phyloP scores from a whole-genome alignment of 2,113 vertebrate species.

The Acrocephalus kingi region DNA sequence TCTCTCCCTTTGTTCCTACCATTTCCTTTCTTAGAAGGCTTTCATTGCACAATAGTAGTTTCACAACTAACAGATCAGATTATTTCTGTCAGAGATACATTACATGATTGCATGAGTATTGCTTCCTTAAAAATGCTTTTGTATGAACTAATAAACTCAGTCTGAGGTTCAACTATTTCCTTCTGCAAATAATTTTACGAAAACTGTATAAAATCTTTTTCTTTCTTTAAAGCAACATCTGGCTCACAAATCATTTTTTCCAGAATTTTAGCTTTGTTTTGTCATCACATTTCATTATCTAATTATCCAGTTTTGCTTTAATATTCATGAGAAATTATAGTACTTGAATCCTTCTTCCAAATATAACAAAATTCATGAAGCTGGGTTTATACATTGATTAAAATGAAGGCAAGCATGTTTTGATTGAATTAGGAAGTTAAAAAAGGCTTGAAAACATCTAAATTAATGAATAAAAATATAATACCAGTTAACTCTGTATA shows the following conservation, averaged over 20 bases:
- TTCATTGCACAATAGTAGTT: background rate
- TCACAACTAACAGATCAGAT: background rate
- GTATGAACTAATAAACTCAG: background rate
- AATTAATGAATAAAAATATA: conserved; percentile 2
- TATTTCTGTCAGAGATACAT: background rate
- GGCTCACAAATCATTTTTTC: background rate
- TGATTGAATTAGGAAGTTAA: background rate
- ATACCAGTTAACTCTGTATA: background rate
- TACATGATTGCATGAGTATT: background rate
- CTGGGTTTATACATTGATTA: background rate
- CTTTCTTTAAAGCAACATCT: background rate
- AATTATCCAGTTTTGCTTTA: background rate
- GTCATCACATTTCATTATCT: background rate
- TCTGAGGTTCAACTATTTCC: background rate
- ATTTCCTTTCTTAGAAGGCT: background rate
- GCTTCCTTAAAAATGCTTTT: background rate
- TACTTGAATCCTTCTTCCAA: conserved; percentile 14
- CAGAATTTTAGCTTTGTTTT: conserved; percentile 5
- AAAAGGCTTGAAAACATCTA: background rate
- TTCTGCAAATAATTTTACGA: background rate
- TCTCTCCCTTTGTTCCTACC: background rate
- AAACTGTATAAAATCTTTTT: background rate
- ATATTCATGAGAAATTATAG: background rate
- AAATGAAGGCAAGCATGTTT: background rate
- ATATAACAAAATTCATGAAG: background rate